Evolutionary conservation across 2,797 vertebrate genomes (phyloP).

Genomic region (Diplodus puntazzo): DNA sequence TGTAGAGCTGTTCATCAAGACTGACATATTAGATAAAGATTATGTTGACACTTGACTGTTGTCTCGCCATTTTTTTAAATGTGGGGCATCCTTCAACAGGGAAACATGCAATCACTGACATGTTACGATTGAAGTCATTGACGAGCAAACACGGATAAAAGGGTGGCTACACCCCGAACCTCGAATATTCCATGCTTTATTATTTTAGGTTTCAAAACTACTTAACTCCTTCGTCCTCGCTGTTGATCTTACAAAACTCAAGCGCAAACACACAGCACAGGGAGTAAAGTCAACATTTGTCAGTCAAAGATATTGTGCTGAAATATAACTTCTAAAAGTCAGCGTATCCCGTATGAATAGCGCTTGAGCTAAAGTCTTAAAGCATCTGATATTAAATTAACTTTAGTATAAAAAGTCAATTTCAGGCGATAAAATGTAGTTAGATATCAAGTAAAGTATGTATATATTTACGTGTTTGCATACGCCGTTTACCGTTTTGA

Average conservation of each 20-base stretch:
- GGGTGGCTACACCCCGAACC: background rate
- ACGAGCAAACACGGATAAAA: background rate
- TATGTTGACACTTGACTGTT: background rate
- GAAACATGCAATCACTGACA: background rate
- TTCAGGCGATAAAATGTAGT: too few species aligned
- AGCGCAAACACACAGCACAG: background rate
- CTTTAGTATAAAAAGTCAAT: too few species aligned
- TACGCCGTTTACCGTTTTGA: too few species aligned
- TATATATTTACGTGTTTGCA: too few species aligned
- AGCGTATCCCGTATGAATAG: too few species aligned
- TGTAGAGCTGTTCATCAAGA: background rate
- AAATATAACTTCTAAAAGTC: too few species aligned
- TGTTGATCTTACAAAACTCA: background rate
- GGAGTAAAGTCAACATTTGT: background rate
- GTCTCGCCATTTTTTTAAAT: background rate
- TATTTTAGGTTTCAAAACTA: background rate
- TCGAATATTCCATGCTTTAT: background rate
- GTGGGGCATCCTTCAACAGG: background rate
- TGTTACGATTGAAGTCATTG: background rate
- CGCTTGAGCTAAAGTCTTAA: too few species aligned
- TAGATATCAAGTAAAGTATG: too few species aligned
- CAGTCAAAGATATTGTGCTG: background rate
- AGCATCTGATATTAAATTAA: too few species aligned
- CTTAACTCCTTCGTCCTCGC: background rate
- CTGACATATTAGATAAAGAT: background rate